Evolutionary conservation across 1,140 invertebrate species (phyloP).

Genomic region (Sitophilus oryzae): DNA sequence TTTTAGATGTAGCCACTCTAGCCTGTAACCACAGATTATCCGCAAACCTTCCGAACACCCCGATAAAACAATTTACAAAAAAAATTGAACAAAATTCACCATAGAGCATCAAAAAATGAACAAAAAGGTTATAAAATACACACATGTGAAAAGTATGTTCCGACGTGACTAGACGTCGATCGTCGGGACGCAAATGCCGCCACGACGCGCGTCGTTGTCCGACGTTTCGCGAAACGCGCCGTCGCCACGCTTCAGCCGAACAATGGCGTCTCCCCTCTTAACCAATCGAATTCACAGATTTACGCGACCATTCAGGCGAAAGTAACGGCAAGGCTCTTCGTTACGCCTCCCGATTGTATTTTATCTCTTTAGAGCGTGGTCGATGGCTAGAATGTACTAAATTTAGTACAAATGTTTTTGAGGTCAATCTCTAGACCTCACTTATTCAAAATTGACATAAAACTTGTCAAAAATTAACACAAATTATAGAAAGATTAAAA

Average conservation of each 20-base stretch:
- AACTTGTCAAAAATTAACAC: too few species aligned
- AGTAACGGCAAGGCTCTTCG: conserved; percentile 24
- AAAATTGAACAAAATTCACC: too few species aligned
- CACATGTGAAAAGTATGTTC: too few species aligned
- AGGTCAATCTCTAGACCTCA: too few species aligned
- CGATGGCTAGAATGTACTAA: too few species aligned
- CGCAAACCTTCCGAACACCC: too few species aligned
- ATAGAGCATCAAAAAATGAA: not conserved
- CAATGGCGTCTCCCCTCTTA: conserved; percentile 39
- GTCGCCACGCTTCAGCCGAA: conserved; percentile 34
- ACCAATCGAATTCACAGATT: conserved; percentile 38
- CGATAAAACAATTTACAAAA: too few species aligned
- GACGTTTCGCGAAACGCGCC: conserved; percentile 37
- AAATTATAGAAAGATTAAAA: too few species aligned
- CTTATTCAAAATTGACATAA: too few species aligned
- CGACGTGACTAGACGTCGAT: conserved; percentile 20
- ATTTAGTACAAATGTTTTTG: conserved; percentile 1
- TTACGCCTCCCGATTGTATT: conserved; percentile 27
- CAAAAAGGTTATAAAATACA: not conserved
- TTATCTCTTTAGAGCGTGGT: conserved; percentile 21
- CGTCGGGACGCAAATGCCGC: conserved; percentile 36
- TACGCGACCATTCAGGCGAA: conserved; percentile 35
- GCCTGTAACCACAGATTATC: too few species aligned
- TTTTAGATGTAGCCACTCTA: too few species aligned
- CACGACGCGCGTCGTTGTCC: conserved; percentile 29